Evolutionary conservation across 2,888 invertebrate genomes (phyloP).

Genomic region (Chrysolina oricalcia): DNA sequence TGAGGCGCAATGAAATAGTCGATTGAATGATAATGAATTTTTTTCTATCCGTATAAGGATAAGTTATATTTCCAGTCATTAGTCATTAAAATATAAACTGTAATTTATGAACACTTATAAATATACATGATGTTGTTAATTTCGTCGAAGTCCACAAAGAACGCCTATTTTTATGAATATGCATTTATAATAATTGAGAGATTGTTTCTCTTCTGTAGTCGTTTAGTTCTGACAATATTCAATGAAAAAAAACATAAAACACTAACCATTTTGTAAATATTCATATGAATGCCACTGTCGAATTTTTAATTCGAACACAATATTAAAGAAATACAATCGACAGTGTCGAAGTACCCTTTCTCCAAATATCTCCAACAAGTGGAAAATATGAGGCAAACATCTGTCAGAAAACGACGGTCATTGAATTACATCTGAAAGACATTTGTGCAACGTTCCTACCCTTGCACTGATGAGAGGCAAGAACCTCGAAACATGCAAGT

Average conservation of each 20-base stretch:
- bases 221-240: background rate
- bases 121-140: conserved; percentile 12
- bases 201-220: background rate
- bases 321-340: no score
- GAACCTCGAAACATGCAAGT: no score
- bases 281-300: background rate
- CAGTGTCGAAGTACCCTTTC: no score
- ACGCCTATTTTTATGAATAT: conserved; percentile 12
- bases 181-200: conserved; percentile 15
- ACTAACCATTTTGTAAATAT: background rate
- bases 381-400: no score
- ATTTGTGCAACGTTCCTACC: no score
- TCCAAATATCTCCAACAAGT: no score
- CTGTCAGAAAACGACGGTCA: no score
- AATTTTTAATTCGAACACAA: background rate
- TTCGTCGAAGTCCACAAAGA: background rate
- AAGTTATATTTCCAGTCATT: conserved; percentile 38
- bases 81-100: conserved; percentile 40
- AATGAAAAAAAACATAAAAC: background rate
- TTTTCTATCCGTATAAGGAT: conserved; percentile 32
- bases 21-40: conserved; percentile 33
- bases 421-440: no score
- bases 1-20: conserved; percentile 28
- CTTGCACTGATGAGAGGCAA: no score
- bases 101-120: conserved; percentile 32